These are phyloP conservation scores for Conus ventricosus DNA, from an alignment of 1,140 invertebrate genomes.

Conservation along the genomic window DNA sequence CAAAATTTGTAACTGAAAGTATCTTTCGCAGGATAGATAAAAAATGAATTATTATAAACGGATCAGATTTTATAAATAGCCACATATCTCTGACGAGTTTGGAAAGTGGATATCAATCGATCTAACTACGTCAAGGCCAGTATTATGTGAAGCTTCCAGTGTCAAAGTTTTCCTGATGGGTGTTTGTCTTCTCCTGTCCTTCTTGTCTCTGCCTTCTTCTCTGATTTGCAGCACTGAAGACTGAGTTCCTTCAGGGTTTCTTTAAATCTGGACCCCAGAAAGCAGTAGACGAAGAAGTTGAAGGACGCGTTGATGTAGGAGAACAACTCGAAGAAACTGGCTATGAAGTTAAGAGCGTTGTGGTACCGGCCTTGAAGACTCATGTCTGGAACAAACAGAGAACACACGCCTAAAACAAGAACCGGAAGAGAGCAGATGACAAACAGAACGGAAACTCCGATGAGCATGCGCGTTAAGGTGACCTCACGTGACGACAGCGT, in stretches of 20 bases:
- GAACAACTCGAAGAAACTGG: background rate
- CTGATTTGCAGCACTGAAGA: too few relatives aligned
- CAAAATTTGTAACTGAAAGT: too few relatives aligned
- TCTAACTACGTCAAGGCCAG: too few relatives aligned
- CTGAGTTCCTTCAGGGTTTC: background rate
- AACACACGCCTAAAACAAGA: background rate
- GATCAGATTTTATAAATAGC: too few relatives aligned
- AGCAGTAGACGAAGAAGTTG: constrained; percentile 13
- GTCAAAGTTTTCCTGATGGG: background rate
- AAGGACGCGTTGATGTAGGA: constrained; percentile 4
- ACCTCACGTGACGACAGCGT: background rate
- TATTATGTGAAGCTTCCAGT: background rate
- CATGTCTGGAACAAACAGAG: background rate
- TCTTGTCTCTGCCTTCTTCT: background rate
- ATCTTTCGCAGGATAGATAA: too few relatives aligned
- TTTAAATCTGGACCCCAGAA: background rate
- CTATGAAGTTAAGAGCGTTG: background rate
- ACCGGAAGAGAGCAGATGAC: background rate
- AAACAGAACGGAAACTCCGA: constrained; percentile 18
- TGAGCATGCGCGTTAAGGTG: constrained; percentile 16
- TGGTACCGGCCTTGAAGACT: background rate
- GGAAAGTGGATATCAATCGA: too few relatives aligned
- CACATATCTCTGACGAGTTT: too few relatives aligned
- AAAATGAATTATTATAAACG: too few relatives aligned
- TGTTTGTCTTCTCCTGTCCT: too few relatives aligned